phyloP scores from a whole-genome alignment of 2,888 invertebrate genomes.

The Caprella mutica region DNA sequence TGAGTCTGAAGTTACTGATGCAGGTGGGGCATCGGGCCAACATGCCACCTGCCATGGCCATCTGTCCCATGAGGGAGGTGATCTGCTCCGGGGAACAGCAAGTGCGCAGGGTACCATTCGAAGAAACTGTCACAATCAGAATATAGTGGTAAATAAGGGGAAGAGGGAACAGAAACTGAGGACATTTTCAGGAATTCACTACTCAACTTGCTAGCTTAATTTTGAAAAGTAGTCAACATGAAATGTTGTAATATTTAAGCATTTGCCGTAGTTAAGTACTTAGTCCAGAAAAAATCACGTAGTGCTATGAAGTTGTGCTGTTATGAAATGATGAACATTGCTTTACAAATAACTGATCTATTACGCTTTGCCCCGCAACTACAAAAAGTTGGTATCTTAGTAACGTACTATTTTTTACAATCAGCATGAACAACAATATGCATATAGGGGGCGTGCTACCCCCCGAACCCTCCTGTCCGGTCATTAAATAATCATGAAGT shows the following conservation, averaged over 20 bases:
- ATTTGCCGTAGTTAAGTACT: neutral
- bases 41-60: conserved; percentile 41
- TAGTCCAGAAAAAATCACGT: no score
- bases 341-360: no score
- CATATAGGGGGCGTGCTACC: no score
- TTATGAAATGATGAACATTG: no score
- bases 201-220: neutral
- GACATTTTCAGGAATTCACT: neutral
- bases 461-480: no score
- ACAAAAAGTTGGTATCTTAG: no score
- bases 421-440: no score
- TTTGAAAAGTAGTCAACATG: neutral
- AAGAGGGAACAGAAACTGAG: neutral
- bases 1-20: conserved; percentile 64
- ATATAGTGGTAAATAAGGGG: no score
- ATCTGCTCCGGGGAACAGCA: conserved; percentile 30
- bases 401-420: no score
- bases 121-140: neutral
- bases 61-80: conserved; percentile 44
- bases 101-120: conserved; percentile 11
- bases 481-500: no score
- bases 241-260: neutral
- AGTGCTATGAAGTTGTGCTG: no score
- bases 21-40: conserved; percentile 69
- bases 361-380: no score